Evolutionary conservation across 1,140 invertebrate genomes (phyloP).

Genomic region (Bombus huntii): DNA sequence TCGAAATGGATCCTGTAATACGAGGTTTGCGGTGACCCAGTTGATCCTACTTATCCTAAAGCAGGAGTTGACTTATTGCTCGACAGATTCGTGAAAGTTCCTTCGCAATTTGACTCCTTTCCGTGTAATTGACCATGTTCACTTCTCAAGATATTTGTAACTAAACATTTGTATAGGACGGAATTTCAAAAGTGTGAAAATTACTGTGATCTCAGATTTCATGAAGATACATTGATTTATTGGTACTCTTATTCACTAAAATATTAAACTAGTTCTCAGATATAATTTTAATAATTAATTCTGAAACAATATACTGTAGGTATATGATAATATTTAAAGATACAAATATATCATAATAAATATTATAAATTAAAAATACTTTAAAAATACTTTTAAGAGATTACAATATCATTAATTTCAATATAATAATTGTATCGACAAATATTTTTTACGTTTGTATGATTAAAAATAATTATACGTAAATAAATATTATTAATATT

Average conservation of each 20-base stretch:
- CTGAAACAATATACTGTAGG: too few species aligned
- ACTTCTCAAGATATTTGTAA: neutral
- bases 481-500: neutral
- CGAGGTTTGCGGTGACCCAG: conserved; percentile 60
- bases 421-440: neutral
- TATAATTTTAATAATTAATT: too few species aligned
- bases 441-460: neutral
- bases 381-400: neutral
- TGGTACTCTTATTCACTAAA: neutral
- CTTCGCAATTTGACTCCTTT: conserved; percentile 50
- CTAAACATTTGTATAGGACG: neutral
- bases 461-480: neutral
- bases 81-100: conserved; percentile 62
- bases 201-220: neutral
- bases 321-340: too few species aligned
- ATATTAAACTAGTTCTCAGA: neutral
- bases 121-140: conserved; percentile 33
- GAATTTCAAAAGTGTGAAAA: neutral
- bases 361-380: neutral
- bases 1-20: conserved; percentile 69
- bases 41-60: conserved; percentile 52
- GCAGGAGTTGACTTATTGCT: conserved; percentile 63
- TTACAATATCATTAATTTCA: neutral
- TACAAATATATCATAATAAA: neutral
- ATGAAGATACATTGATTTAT: neutral